Conservation (phyloP, 2,113 vertebrate genomes). For the Nannospalax galili region DNA sequence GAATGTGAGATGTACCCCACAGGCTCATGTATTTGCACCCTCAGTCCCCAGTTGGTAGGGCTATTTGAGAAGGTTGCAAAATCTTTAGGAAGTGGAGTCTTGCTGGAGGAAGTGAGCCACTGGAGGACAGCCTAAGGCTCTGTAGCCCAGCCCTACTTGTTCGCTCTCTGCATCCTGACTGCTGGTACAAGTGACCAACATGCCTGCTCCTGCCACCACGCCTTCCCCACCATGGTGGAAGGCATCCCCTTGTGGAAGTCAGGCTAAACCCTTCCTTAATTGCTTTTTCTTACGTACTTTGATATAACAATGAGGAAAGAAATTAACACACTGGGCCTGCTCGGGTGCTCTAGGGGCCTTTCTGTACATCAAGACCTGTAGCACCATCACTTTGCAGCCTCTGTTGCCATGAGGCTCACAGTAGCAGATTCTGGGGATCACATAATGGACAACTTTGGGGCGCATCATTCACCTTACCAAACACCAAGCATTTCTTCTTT, state of each 20-base stretch:
- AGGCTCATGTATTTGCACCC: too few relatives aligned
- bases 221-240: not conserved
- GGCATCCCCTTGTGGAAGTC: not conserved
- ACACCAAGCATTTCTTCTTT: not conserved
- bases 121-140: too few relatives aligned
- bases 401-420: not conserved
- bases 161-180: too few relatives aligned
- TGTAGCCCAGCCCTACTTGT: too few relatives aligned
- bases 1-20: not conserved
- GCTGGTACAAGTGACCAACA: too few relatives aligned
- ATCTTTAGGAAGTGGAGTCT: too few relatives aligned
- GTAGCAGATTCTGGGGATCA: not conserved
- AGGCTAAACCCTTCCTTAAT: not conserved
- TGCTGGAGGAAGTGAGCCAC: too few relatives aligned
- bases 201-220: not conserved
- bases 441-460: not conserved
- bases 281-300: not conserved
- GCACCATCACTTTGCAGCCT: not conserved
- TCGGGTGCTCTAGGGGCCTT: not conserved
- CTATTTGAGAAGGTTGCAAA: too few relatives aligned
- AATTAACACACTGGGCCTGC: not conserved
- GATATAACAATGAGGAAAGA: too few relatives aligned
- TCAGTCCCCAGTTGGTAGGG: too few relatives aligned
- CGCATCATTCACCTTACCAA: not conserved
- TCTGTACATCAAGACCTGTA: not conserved